These are phyloP conservation scores for Archilochus colubris DNA, from an alignment of 2,113 vertebrate species.

Conservation along the genomic window DNA sequence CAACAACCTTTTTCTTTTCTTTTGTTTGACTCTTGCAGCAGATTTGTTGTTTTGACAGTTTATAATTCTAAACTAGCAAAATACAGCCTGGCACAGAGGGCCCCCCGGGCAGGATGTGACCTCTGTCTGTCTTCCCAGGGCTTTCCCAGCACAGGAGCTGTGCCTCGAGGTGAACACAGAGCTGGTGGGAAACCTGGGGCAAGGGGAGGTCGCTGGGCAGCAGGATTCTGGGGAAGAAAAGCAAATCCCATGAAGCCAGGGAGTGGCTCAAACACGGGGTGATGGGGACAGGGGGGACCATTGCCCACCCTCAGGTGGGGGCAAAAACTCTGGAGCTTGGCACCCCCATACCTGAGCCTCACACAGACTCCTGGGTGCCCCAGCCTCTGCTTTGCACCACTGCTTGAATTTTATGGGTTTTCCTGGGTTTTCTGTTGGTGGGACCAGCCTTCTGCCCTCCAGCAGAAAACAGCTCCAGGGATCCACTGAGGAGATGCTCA, in stretches of 20 bases:
- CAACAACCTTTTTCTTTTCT: not conserved
- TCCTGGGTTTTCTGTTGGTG: too few relatives aligned
- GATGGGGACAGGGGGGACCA: too few relatives aligned
- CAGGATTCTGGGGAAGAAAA: not conserved
- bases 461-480: too few relatives aligned
- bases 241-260: not conserved
- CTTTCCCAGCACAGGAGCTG: not conserved
- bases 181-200: not conserved
- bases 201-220: not conserved
- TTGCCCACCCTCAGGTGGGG: too few relatives aligned
- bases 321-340: too few relatives aligned
- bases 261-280: not conserved
- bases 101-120: fast-evolving
- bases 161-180: not conserved
- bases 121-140: fast-evolving
- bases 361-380: too few relatives aligned
- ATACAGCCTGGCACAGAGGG: not conserved
- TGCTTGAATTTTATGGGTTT: too few relatives aligned
- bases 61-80: not conserved
- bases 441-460: too few relatives aligned
- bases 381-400: too few relatives aligned
- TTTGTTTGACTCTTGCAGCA: not conserved
- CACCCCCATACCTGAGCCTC: too few relatives aligned
- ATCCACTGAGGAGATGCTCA: too few relatives aligned
- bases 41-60: not conserved